phyloP scores from a whole-genome alignment of 2,797 vertebrate species.

The Taeniopygia guttata region DNA sequence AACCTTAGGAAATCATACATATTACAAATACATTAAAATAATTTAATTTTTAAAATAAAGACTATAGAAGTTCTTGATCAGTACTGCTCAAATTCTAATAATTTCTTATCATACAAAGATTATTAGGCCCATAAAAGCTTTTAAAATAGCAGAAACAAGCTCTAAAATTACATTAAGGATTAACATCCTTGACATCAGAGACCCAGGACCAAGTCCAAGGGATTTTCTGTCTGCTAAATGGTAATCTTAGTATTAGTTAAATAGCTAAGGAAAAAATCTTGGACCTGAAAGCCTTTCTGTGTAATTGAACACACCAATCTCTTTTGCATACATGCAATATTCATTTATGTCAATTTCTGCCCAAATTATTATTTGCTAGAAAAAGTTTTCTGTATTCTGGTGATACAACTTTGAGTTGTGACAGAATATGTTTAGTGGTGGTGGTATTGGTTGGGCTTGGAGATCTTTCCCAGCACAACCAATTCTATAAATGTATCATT shows the following conservation, averaged over 20 bases:
- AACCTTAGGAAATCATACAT: neutral
- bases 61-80: neutral
- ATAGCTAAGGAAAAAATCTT: neutral
- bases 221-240: neutral
- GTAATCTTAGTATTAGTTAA: neutral
- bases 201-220: neutral
- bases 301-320: neutral
- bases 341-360: neutral
- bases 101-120: neutral
- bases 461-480: neutral
- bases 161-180: neutral
- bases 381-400: neutral
- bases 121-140: neutral
- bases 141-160: neutral
- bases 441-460: neutral
- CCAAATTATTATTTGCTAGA: neutral
- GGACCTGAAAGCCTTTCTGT: neutral
- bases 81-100: neutral
- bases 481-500: neutral
- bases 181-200: neutral
- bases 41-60: neutral
- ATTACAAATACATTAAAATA: neutral
- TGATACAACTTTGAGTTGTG: neutral
- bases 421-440: neutral
- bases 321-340: neutral